Evolutionary conservation across 2,113 vertebrate genomes (phyloP).

Genomic region (Otis tarda): DNA sequence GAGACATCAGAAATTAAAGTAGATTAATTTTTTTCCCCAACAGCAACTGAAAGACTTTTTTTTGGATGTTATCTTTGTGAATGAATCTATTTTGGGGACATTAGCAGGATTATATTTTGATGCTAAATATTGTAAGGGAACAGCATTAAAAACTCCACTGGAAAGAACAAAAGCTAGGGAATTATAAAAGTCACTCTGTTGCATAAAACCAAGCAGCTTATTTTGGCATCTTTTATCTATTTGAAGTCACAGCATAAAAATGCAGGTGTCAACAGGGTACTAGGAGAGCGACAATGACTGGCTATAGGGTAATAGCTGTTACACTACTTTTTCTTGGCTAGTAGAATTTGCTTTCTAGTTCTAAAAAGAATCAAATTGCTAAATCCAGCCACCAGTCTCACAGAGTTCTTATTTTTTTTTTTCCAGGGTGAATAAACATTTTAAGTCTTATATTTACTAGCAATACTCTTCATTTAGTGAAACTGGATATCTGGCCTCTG

Average conservation of each 20-base stretch:
- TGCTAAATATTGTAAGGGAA: neutral
- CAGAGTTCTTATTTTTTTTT: neutral
- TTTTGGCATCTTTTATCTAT: neutral
- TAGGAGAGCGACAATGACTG: neutral
- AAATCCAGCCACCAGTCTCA: neutral
- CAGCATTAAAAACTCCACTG: neutral
- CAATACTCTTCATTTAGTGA: neutral
- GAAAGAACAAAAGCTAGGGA: neutral
- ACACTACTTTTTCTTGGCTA: neutral
- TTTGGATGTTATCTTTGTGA: neutral
- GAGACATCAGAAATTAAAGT: conserved; percentile 28
- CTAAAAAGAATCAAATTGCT: neutral
- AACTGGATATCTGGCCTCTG: neutral
- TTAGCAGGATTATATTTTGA: neutral
- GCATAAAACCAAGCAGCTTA: neutral
- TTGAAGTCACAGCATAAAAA: neutral
- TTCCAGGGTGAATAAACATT: neutral
- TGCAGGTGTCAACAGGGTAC: neutral
- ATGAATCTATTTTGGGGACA: neutral
- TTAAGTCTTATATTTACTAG: neutral
- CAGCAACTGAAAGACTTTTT: neutral
- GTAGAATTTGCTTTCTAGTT: neutral
- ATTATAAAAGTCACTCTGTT: neutral
- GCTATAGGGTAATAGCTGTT: neutral
- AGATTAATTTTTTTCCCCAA: neutral